Evolutionary conservation across 2,113 vertebrate genomes (phyloP).

Genomic region (Columba livia): DNA sequence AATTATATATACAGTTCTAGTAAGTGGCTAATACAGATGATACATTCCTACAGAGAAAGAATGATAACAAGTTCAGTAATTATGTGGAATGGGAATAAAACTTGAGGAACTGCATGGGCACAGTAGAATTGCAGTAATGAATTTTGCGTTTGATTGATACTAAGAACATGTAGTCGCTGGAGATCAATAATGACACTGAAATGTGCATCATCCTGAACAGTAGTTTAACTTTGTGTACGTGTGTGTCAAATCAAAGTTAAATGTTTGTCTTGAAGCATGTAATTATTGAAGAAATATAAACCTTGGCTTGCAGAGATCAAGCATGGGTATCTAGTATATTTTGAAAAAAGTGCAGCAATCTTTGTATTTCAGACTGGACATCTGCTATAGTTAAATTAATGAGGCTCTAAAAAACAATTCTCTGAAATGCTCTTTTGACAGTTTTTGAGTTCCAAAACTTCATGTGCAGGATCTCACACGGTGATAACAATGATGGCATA

Average conservation of each 20-base stretch:
- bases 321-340: neutral
- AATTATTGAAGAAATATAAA: neutral
- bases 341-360: neutral
- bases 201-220: neutral
- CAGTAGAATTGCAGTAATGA: neutral
- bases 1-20: neutral
- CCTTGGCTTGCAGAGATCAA: neutral
- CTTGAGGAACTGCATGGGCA: neutral
- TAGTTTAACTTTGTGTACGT: neutral
- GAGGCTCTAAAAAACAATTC: neutral
- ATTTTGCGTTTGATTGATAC: slow-evolving; percentile 39
- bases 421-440: neutral
- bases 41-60: neutral
- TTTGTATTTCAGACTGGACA: neutral
- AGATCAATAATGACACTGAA: neutral
- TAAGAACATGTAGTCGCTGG: neutral
- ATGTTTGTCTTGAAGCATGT: neutral
- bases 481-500: fast-evolving
- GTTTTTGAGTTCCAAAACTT: neutral
- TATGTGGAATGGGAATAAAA: slow-evolving; percentile 3
- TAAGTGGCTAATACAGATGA: slow-evolving; percentile 16
- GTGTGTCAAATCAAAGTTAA: neutral
- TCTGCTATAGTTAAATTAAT: neutral
- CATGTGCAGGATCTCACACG: neutral
- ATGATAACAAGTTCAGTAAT: slow-evolving; percentile 6